Conservation (phyloP, 2,113 vertebrate species). For the Otocyon megalotis region DNA sequence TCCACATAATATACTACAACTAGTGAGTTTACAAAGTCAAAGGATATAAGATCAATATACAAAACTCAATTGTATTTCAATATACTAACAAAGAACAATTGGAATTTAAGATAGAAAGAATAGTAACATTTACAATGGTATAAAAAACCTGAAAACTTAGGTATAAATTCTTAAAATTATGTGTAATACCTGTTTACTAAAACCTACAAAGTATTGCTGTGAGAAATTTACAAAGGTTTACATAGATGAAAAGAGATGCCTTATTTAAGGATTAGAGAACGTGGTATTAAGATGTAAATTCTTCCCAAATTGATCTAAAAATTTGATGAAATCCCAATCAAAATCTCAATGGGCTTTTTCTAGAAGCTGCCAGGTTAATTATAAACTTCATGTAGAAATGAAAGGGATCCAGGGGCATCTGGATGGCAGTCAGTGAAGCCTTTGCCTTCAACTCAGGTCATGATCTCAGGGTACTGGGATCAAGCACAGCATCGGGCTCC, state of each 20-base stretch:
- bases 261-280: background rate
- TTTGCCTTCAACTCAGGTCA: no score
- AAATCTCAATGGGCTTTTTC: background rate
- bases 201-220: background rate
- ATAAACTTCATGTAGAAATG: conserved; percentile 15
- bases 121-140: background rate
- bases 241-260: background rate
- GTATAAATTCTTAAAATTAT: background rate
- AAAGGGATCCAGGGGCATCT: background rate
- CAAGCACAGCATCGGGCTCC: no score
- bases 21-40: background rate
- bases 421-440: background rate
- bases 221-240: background rate
- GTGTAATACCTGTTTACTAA: background rate
- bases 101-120: background rate
- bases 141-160: background rate
- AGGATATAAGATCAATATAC: background rate
- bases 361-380: background rate
- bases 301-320: background rate
- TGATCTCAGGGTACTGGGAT: no score
- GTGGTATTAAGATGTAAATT: background rate
- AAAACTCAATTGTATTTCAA: background rate
- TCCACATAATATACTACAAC: background rate
- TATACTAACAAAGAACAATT: background rate
- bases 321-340: background rate